Evolutionary conservation across 2,113 vertebrate species (phyloP), one percentile per base, ranked within the genome.

Genomic region (Poecile atricapillus): DNA sequence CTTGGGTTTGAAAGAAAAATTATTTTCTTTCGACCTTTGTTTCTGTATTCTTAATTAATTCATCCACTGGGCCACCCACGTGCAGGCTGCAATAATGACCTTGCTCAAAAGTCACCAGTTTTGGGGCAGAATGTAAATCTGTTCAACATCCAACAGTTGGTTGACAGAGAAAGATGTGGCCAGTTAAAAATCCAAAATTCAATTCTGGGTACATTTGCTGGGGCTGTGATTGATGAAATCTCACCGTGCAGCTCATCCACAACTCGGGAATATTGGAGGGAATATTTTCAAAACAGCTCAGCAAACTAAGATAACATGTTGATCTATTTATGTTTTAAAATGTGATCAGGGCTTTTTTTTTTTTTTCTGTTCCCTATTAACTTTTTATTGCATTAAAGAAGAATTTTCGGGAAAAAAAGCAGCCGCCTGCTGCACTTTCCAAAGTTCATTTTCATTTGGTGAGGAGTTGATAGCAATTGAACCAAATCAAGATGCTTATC

Each of bases 1-100:
- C 97, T 97, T 20, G 96, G 96, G 91, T 97, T 97, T 93, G 97
- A 97, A 97, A 94, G 89, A 97, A 98, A 98, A 97, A 95, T 93
- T 73, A 94, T 97, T 98, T 98, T 96, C 94, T 96, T 97, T 96
- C 59, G 89, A 95, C 90, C 96, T 97, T 96, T 97, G 93, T 97
- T 97, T 97, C 95, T 90, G 90, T 94, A 96, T 95, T 97, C 94
- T 97, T 97, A 95, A 96, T 97, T 97, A 97, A 97, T 97, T 97
- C 94, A 92, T 91, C 89, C 89, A 63, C 80, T 33, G 76, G 97
- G 97, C 97, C 97, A 98, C 98, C 95, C 97, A 97, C 94, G 5
- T 82, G 95, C 86, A 86, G 97, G 91, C 94, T 96, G 74, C 93
- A 94, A 63, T 94, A 97, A 96, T 86, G 87, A 81, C 87, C 92